A percentile compares a stretch with the other conserved stretches of the same genome.
phyloP scores from a whole-genome alignment of 2,113 vertebrate genomes.

The Odocoileus hemionus region DNA sequence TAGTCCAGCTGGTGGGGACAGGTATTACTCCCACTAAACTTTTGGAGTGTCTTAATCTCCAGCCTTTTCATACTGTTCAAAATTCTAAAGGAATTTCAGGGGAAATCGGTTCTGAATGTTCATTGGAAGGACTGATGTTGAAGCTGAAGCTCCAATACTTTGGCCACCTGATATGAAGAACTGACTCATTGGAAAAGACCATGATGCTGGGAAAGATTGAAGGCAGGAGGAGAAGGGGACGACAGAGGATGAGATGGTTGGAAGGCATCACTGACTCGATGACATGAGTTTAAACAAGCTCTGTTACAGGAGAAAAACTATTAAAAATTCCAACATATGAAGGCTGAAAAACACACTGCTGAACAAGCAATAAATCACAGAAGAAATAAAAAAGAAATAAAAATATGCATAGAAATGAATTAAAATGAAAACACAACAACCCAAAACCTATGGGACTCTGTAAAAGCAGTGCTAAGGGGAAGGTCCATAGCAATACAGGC shows the following conservation, averaged over 20 bases:
- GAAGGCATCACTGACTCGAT: not conserved
- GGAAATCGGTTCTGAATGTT: not conserved
- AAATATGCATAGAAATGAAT: no score
- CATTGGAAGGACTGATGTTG: not conserved
- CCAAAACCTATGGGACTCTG: no score
- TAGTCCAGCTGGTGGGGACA: not conserved
- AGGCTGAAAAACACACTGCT: no score
- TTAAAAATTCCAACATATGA: no score
- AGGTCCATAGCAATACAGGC: no score
- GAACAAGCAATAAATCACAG: no score
- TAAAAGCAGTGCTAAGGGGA: no score
- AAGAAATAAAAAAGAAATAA: no score
- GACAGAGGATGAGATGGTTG: not conserved
- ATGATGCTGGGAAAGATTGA: not conserved
- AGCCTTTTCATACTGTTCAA: not conserved
- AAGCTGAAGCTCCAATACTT: not conserved
- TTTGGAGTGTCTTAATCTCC: not conserved
- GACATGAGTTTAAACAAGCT: not conserved
- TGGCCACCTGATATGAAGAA: not conserved
- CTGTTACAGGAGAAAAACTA: not conserved
- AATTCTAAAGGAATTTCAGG: not conserved
- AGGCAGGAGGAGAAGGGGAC: not conserved
- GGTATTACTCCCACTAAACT: not conserved
- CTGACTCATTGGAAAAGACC: not conserved
- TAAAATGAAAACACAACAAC: no score